These are phyloP conservation scores for Falcunculus frontatus DNA, from an alignment of 2,113 vertebrate species.

Conservation along the genomic window DNA sequence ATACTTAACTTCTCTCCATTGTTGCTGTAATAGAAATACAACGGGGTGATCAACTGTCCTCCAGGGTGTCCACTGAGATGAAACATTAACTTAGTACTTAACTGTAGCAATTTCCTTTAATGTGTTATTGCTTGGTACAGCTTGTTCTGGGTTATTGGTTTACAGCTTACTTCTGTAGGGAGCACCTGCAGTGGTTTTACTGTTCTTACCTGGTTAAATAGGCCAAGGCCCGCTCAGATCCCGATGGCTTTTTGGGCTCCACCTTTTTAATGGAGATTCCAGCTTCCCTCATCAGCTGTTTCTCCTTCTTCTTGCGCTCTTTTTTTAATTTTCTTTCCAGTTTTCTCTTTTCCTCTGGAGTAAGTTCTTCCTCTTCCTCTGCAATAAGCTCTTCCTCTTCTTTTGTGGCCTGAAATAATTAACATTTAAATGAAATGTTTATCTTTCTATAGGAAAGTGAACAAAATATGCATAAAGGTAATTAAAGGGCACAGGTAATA, in stretches of 20 bases:
- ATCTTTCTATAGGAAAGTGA: background rate
- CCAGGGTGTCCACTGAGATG: background rate
- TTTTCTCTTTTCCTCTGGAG: constrained; percentile 63
- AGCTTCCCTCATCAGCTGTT: constrained; percentile 56
- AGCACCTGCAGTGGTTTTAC: background rate
- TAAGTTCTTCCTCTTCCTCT: constrained; percentile 51
- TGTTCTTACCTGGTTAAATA: constrained; percentile 71
- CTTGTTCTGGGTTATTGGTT: constrained; percentile 3
- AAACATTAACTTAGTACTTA: background rate
- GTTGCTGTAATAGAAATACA: background rate
- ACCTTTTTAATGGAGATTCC: constrained; percentile 16
- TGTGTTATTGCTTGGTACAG: background rate
- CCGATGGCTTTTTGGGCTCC: background rate
- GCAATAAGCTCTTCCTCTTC: constrained; percentile 32
- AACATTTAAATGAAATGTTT: background rate
- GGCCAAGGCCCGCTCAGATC: constrained; percentile 62
- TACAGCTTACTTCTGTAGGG: background rate
- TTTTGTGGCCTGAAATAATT: background rate
- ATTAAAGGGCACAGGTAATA: background rate
- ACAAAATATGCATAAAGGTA: background rate
- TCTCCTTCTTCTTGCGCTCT: constrained; percentile 73
- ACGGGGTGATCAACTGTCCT: background rate
- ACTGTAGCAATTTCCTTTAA: constrained; percentile 23
- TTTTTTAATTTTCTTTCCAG: constrained; percentile 79
- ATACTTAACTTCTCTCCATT: background rate